Conservation (phyloP, 2,888 invertebrate genomes). For the Idaea dimidiata region DNA sequence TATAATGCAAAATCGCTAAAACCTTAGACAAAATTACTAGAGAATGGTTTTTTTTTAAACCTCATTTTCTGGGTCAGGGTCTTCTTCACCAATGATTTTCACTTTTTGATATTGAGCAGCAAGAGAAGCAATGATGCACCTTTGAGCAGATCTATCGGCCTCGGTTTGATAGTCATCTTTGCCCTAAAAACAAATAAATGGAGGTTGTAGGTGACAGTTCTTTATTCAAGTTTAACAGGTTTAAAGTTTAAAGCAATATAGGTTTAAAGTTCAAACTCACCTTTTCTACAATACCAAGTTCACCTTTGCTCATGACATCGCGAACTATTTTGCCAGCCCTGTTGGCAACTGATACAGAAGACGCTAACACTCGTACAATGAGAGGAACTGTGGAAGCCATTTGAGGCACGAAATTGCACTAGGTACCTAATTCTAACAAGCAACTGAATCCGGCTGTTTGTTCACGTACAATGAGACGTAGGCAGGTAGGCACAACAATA, state of each 20-base stretch:
- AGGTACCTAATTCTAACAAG: neutral
- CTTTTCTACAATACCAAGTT: conserved; percentile 95
- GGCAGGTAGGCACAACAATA: neutral
- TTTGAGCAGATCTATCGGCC: conserved; percentile 97
- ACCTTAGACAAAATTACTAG: too few relatives aligned
- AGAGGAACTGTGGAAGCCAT: conserved; percentile 85
- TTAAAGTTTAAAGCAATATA: neutral
- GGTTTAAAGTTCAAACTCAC: conserved; percentile 58
- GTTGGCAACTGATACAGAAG: conserved; percentile 89
- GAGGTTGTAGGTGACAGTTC: neutral
- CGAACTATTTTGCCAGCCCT: conserved; percentile 94
- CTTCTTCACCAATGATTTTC: conserved; percentile 96
- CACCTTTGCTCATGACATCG: conserved; percentile 93
- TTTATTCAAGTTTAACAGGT: too few relatives aligned
- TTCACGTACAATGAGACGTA: neutral
- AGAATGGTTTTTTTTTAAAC: too few relatives aligned
- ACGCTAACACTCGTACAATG: conserved; percentile 86
- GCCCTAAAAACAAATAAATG: conserved; percentile 75
- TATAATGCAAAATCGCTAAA: conserved; percentile 46
- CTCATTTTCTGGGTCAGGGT: conserved; percentile 80
- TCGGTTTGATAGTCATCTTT: conserved; percentile 98
- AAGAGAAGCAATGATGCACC: conserved; percentile 94
- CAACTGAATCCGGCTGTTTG: neutral
- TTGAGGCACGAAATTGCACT: conserved; percentile 1
- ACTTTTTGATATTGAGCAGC: conserved; percentile 90